phyloP scores from a whole-genome alignment of 2,888 invertebrate genomes.

The Aphidoletes aphidimyza region DNA sequence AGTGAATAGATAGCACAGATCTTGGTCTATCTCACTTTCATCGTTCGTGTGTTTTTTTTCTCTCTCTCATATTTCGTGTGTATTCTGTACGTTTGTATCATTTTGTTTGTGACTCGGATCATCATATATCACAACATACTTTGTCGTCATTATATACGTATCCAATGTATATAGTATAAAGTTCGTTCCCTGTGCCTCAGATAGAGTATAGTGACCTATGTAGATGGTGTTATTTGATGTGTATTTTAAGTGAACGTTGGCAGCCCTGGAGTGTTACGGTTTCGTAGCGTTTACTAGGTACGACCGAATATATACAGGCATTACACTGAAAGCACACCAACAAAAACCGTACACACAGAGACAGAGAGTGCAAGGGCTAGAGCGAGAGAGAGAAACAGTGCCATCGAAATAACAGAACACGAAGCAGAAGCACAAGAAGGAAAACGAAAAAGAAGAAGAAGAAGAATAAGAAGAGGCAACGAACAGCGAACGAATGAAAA shows the following conservation, averaged over 20 bases:
- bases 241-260: conserved; percentile 66
- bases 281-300: conserved; percentile 68
- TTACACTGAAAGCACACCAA: conserved; percentile 7
- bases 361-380: too few relatives aligned
- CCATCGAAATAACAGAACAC: not conserved
- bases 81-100: conserved; percentile 5
- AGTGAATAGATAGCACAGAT: conserved; percentile 52
- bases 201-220: conserved; percentile 56
- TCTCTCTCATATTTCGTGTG: not conserved
- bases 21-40: conserved; percentile 50
- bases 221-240: conserved; percentile 61
- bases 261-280: conserved; percentile 68
- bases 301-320: conserved; percentile 59
- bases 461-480: not conserved
- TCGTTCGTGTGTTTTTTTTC: conserved; percentile 14
- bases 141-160: conserved; percentile 46
- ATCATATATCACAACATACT: conserved; percentile 47
- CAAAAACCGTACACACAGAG: conserved; percentile 48
- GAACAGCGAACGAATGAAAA: not conserved
- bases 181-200: conserved; percentile 54
- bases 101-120: conserved; percentile 52
- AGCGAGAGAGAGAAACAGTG: not conserved
- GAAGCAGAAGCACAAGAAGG: not conserved
- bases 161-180: conserved; percentile 54
- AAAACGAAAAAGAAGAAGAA: not conserved